Evolutionary conservation across 2,113 vertebrate genomes (phyloP).

Genomic region (Taxidea taxus): DNA sequence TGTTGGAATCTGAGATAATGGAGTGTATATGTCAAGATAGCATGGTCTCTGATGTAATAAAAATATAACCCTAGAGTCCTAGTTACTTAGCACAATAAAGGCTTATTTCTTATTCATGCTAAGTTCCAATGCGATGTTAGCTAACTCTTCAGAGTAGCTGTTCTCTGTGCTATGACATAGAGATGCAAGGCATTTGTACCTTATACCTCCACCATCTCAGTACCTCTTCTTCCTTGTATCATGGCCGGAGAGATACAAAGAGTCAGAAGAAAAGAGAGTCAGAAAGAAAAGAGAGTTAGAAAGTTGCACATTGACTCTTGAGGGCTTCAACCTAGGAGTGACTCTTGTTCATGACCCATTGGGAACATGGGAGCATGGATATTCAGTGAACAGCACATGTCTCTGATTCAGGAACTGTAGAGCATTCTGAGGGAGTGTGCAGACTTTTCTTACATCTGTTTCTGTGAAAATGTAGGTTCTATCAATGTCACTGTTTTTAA

Average conservation of each 20-base stretch:
- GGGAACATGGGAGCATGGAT: not conserved
- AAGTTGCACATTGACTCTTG: not conserved
- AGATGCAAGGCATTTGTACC: not conserved
- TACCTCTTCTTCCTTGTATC: not conserved
- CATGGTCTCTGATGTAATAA: not conserved
- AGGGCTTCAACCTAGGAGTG: not conserved
- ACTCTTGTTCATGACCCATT: not conserved
- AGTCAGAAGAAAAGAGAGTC: not conserved
- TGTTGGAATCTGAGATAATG: constrained; percentile 27
- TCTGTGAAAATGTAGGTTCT: not conserved
- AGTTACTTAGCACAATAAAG: not conserved
- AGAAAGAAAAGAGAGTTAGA: not conserved
- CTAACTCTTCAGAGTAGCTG: not conserved
- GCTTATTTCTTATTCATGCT: constrained; percentile 4
- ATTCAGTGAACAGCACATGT: not conserved
- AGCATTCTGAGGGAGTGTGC: not conserved
- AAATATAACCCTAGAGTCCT: not conserved
- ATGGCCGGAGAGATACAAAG: not conserved
- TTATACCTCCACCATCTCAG: not conserved
- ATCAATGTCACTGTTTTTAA: not conserved
- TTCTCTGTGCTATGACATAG: not conserved
- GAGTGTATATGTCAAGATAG: not conserved
- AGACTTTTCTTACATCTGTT: not conserved
- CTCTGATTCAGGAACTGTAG: not conserved
- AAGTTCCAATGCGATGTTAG: not conserved